Evolutionary conservation across 2,888 invertebrate genomes (phyloP).

Genomic region (Prosapia bicincta): DNA sequence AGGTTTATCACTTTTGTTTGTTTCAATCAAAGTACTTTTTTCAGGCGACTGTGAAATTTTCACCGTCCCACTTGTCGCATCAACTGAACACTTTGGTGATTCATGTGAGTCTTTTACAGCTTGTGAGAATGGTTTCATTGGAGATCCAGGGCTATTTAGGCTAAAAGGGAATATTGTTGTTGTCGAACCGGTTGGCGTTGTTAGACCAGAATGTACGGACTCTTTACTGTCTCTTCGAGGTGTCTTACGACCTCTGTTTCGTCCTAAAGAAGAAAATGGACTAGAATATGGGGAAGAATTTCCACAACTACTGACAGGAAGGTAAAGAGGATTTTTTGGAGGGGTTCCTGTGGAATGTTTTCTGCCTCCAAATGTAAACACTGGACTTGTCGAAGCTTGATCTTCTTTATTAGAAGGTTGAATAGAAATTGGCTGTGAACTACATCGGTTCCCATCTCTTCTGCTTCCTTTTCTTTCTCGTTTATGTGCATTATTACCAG

Average conservation of each 20-base stretch:
- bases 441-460: slow-evolving; percentile 47
- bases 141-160: slow-evolving; percentile 63
- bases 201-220: slow-evolving; percentile 43
- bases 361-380: slow-evolving; percentile 39
- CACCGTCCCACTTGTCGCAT: slow-evolving; percentile 43
- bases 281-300: slow-evolving; percentile 47
- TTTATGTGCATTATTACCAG: slow-evolving; percentile 40
- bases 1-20: slow-evolving; percentile 3
- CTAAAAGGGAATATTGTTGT: slow-evolving; percentile 66
- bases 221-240: slow-evolving; percentile 48
- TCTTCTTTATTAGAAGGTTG: slow-evolving; percentile 44
- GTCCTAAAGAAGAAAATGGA: slow-evolving; percentile 49
- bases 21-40: neutral
- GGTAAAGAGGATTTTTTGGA: slow-evolving; percentile 48
- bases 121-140: slow-evolving; percentile 50
- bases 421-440: slow-evolving; percentile 63
- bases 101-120: slow-evolving; percentile 26
- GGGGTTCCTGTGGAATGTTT: slow-evolving; percentile 47
- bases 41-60: slow-evolving; percentile 15
- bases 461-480: slow-evolving; percentile 42
- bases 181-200: slow-evolving; percentile 57
- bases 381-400: slow-evolving; percentile 36
- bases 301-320: slow-evolving; percentile 48
- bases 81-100: slow-evolving; percentile 44
- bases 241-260: slow-evolving; percentile 41